phyloP scores from a whole-genome alignment of 2,113 vertebrate genomes.

The Lontra canadensis region DNA sequence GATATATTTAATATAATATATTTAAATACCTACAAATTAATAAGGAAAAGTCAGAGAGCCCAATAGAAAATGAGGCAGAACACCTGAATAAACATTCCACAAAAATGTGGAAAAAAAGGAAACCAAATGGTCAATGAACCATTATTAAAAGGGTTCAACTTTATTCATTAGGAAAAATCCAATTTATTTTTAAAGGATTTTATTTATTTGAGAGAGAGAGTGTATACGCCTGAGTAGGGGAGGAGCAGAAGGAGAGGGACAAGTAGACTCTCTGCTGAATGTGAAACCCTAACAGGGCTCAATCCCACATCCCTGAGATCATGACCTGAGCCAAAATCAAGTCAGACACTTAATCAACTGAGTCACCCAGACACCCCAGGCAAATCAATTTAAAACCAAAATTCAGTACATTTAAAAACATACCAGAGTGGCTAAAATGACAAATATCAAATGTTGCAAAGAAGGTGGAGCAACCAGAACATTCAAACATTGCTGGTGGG shows the following conservation, averaged over 20 bases:
- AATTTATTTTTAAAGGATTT: background rate
- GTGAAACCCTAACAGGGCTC: background rate
- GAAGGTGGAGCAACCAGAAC: background rate
- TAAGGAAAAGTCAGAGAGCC: background rate
- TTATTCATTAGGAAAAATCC: conserved; percentile 24
- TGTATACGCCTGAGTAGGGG: fast-evolving
- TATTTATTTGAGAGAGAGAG: background rate
- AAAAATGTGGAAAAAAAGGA: background rate
- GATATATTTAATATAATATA: background rate
- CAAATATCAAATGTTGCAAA: background rate
- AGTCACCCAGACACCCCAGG: background rate
- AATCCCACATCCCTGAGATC: background rate
- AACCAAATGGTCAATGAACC: background rate
- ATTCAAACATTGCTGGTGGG: background rate
- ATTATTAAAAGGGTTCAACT: background rate
- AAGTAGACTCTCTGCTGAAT: background rate
- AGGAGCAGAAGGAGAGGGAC: background rate
- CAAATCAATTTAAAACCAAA: conserved; percentile 12
- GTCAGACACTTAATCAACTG: background rate
- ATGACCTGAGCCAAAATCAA: background rate
- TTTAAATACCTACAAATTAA: background rate
- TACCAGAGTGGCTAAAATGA: background rate
- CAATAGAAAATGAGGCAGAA: conserved; percentile 17
- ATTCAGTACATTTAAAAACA: background rate
- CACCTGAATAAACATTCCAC: background rate